A percentile compares a stretch with the other conserved stretches of the same genome.
Conservation (phyloP, 2,113 vertebrate species). For the Podarcis muralis region DNA sequence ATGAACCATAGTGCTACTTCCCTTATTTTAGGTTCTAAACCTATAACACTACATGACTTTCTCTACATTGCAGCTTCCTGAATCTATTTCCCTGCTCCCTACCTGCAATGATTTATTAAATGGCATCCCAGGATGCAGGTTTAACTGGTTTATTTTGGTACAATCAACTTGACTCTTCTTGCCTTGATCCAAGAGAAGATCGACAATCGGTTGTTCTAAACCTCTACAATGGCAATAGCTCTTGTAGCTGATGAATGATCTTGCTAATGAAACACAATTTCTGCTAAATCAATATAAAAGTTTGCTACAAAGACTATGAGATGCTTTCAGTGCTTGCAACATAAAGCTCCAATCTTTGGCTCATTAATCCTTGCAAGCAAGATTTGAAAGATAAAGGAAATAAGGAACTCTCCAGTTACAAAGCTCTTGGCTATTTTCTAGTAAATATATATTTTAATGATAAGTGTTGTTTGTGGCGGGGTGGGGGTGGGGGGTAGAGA, state of each 20-base stretch:
- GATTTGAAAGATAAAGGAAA: constrained; percentile 64
- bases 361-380: constrained; percentile 75
- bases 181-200: constrained; percentile 46
- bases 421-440: constrained; percentile 37
- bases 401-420: constrained; percentile 43
- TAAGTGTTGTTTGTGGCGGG: not conserved
- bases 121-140: not conserved
- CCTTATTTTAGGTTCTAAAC: too few species aligned
- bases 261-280: constrained; percentile 75
- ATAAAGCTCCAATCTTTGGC: constrained; percentile 63
- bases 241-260: constrained; percentile 74
- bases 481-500: not conserved
- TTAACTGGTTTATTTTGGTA: constrained; percentile 31
- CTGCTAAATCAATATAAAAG: constrained; percentile 80
- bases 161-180: constrained; percentile 59
- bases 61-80: not conserved
- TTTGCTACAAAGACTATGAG: constrained; percentile 72
- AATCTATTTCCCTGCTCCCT: not conserved
- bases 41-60: too few species aligned
- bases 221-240: constrained; percentile 53
- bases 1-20: too few species aligned
- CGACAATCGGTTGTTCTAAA: constrained; percentile 50
- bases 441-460: constrained; percentile 38
- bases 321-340: constrained; percentile 63
- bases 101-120: not conserved